Evolutionary conservation across 2,113 vertebrate genomes (phyloP), one percentile per base, ranked within the genome.

Genomic region (Dicentrarchus labrax): DNA sequence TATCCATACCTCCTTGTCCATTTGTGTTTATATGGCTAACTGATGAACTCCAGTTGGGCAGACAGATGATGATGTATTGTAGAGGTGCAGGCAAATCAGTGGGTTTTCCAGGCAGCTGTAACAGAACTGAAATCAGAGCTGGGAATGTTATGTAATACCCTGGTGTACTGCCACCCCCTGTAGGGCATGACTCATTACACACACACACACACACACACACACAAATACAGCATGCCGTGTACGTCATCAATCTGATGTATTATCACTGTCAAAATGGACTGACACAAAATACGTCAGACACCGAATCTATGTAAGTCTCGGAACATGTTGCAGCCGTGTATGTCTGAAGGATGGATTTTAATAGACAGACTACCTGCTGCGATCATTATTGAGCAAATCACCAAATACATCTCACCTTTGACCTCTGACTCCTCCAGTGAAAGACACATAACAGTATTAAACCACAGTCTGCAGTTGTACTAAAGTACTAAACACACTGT

Each of bases 101-200:
- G 53, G 9, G 62, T 86, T 82, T 92, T 86, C 73, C 75, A 72
- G 70, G 72, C 64, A 77, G 65, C 70, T 64, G 57, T 45, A 83
- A 62, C 79, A 69, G 66, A 16, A 43, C 62, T 59, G 73, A 89
- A 88, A 87, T 88, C 87, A 86, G 50, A 83, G 87, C 70, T 59
- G 76, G 68, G 70, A 69, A 9, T 53, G 82, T 93, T 91, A 87
- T 68, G 83, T 86, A 92, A 93, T 64, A 51, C 72, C 64, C 86
- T 11, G 0, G 65, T 77, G 85, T 75, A 12, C 85, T 59, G 72
- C 86, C 84, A 71, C 80, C 86, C 75, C 77, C 84, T 41, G 80
- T 72, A 45, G 48, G 59, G 75, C 57, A 38, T 81, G 86, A 89
- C 64, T 91, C 88, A 92, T 68, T 76, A 73, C 83, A 81, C 64